Base-by-base conservation (phyloP, 2,888 invertebrate genomes). In the Drosophila testacea region DNA sequence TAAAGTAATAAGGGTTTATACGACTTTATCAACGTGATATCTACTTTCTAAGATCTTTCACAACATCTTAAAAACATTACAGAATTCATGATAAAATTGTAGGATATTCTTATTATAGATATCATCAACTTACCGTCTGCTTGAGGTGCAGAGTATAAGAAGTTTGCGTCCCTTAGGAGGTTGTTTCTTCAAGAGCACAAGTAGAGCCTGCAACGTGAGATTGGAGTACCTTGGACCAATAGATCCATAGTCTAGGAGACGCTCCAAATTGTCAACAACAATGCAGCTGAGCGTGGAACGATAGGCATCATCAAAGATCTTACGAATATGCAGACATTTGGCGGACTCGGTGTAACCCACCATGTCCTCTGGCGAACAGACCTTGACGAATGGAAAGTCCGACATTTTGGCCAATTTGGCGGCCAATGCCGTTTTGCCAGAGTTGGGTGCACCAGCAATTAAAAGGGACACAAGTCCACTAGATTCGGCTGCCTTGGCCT, bases 271-370 rank as follows among this genome's bases (percentile, higher is more conserved):
- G 93, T 99, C 99, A 55, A 99, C 97, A 72, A 99, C 94, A 91
- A 99, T 97, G 92, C 99, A 98, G 82, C 99, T 99, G 71, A 99
- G 93, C 38, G 95, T 96, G 0, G 99, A 99, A 90, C 99, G 97
- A 94, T 99, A 99, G 0, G 99, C 99, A 93, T 99, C 99, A 92
- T 99, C 99, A 93, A 99, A 99, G 69, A 98, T 95, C 97, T 99
- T 99, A 88, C 98, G 95, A 80, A 99, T 98, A 79, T 96, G 95
- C 90, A 98, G 94, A 93, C 99, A 99, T 92, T 99, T 99, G 34
- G 99, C 96, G 5, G 97, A 95, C 93, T 99, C 99, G 0, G 98
- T 98, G 91, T 95, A 99, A 6, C 99, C 99, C 78, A 98, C 96
- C 98, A 98, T 98, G 90, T 98, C 98, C 90, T 98, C 98, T 0